Evolutionary conservation across 2,888 invertebrate species (phyloP).

Genomic region (Allacma fusca): DNA sequence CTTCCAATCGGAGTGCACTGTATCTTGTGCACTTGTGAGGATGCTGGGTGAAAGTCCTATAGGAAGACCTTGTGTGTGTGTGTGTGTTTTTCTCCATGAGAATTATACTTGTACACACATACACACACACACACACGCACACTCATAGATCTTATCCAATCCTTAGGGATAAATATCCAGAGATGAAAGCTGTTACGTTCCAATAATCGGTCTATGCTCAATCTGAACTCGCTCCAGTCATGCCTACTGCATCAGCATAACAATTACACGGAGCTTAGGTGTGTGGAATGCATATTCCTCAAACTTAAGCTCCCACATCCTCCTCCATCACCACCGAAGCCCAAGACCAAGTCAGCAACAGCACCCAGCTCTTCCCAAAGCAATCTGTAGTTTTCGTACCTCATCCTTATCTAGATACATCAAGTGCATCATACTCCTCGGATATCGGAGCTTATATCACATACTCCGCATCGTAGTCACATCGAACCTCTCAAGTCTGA

Average conservation of each 20-base stretch:
- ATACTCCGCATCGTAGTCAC: too few relatives aligned
- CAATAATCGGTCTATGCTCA: constrained; percentile 52
- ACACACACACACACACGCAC: constrained; percentile 15
- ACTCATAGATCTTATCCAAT: constrained; percentile 46
- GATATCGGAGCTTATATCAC: too few relatives aligned
- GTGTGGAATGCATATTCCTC: constrained; percentile 31
- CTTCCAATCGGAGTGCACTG: too few relatives aligned
- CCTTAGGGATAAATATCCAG: constrained; percentile 53
- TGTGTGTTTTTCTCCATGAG: too few relatives aligned
- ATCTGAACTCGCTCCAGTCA: constrained; percentile 44
- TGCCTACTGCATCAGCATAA: constrained; percentile 46
- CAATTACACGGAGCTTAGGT: constrained; percentile 44
- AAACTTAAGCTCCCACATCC: constrained; percentile 10
- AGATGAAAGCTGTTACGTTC: constrained; percentile 55
- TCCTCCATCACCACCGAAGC: neutral
- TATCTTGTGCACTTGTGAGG: too few relatives aligned
- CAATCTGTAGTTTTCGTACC: too few relatives aligned
- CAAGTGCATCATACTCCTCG: too few relatives aligned
- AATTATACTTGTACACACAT: neutral
- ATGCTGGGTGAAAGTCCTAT: too few relatives aligned
- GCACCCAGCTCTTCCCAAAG: neutral
- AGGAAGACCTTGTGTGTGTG: too few relatives aligned
- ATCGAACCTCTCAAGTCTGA: too few relatives aligned
- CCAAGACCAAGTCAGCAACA: neutral
- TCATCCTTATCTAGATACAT: too few relatives aligned